Percentiles rank a stretch among this genome's conserved stretches.
Conservation (phyloP, 2,797 vertebrate species). For the Chelon auratus region DNA sequence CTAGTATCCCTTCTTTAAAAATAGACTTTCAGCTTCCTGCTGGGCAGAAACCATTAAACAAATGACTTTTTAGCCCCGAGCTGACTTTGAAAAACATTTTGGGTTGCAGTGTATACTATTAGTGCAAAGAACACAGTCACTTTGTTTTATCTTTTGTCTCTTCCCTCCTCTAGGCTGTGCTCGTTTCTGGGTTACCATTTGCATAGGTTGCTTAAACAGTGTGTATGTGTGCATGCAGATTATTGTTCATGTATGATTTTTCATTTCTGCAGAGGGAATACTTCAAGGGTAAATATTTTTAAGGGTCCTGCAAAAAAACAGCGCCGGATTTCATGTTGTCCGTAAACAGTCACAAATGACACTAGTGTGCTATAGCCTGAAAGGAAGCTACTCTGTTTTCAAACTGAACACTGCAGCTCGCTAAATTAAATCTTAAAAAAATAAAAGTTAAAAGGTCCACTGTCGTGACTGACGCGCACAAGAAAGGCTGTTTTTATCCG, state of each 20-base stretch:
- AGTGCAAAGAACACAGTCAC: constrained; percentile 79
- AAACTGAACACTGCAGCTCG: neutral
- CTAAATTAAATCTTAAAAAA: constrained; percentile 22
- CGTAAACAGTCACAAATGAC: constrained; percentile 36
- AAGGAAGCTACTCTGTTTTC: neutral
- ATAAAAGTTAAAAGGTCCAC: neutral
- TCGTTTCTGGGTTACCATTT: constrained; percentile 73
- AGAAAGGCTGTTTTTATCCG: constrained; percentile 10
- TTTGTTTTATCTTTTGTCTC: constrained; percentile 72
- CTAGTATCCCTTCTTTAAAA: constrained; percentile 72
- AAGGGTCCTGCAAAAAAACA: constrained; percentile 1
- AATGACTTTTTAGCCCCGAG: constrained; percentile 82
- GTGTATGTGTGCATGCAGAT: neutral
- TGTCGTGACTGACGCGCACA: constrained; percentile 24
- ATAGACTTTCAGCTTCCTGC: constrained; percentile 77
- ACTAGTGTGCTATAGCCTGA: neutral
- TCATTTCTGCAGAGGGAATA: neutral
- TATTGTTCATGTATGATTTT: constrained; percentile 16
- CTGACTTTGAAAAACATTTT: constrained; percentile 81
- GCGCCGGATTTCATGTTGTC: constrained; percentile 6
- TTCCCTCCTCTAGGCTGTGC: constrained; percentile 62
- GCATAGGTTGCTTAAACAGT: constrained; percentile 37
- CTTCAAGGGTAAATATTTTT: constrained; percentile 15
- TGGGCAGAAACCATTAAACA: constrained; percentile 83
- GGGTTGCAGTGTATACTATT: constrained; percentile 66